These are phyloP conservation scores for Drosophila mojavensis DNA, from an alignment of 1,140 invertebrate species.

Conservation along the genomic window DNA sequence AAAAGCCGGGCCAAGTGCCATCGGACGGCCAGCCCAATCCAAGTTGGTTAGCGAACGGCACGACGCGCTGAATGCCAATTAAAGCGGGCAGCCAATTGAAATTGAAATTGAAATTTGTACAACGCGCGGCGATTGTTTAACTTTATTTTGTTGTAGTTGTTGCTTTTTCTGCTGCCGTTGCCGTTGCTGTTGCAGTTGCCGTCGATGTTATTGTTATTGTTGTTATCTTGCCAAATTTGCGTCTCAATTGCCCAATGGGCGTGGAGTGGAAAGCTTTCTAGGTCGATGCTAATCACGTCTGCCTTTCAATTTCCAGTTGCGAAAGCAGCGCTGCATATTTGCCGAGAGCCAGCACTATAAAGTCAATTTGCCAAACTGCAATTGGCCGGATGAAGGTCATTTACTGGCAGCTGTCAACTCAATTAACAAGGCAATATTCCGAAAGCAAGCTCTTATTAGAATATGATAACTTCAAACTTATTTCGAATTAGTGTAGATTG, in stretches of 20 bases:
- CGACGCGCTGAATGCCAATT: constrained; percentile 63
- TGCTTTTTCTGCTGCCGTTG: constrained; percentile 12
- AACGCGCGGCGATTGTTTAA: constrained; percentile 71
- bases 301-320: constrained; percentile 40
- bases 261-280: constrained; percentile 46
- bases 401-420: constrained; percentile 60
- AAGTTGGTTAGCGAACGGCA: constrained; percentile 45
- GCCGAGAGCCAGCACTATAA: constrained; percentile 33
- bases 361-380: constrained; percentile 54
- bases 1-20: constrained; percentile 56
- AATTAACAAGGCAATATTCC: constrained; percentile 69
- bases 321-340: constrained; percentile 18
- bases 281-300: constrained; percentile 73
- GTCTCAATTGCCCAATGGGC: constrained; percentile 62
- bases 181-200: constrained; percentile 17
- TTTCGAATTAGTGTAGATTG: constrained; percentile 32
- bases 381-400: constrained; percentile 53
- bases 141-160: constrained; percentile 35
- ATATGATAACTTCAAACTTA: constrained; percentile 42
- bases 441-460: constrained; percentile 29
- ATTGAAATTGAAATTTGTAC: constrained; percentile 56
- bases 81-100: constrained; percentile 47
- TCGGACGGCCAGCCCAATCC: constrained; percentile 38
- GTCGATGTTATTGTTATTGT: constrained; percentile 12
- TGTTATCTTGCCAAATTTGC: constrained; percentile 18